Conservation (phyloP, 2,888 invertebrate species). For the Oxytorus armatus region DNA sequence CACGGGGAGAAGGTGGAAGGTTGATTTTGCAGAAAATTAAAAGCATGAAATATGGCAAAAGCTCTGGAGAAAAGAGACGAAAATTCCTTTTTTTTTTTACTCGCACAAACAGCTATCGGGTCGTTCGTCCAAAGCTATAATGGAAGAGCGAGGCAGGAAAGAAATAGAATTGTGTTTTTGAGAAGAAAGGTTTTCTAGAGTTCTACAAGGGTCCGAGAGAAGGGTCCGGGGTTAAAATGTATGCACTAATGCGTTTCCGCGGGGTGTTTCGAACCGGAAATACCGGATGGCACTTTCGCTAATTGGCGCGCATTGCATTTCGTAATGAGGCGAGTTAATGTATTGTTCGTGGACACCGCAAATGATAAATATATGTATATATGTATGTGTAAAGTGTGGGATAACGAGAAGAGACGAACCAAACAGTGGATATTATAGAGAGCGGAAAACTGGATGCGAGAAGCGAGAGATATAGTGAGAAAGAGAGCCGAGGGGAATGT, state of each 20-base stretch:
- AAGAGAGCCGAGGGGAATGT: slow-evolving; percentile 55
- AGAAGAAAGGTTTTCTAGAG: slow-evolving; percentile 27
- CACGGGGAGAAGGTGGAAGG: too few species aligned
- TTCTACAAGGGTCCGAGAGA: background rate
- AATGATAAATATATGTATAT: too few species aligned
- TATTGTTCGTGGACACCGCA: slow-evolving; percentile 67
- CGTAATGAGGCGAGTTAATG: slow-evolving; percentile 76
- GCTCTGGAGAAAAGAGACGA: background rate
- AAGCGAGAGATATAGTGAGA: slow-evolving; percentile 7
- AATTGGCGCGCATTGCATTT: slow-evolving; percentile 74
- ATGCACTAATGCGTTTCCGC: slow-evolving; percentile 2
- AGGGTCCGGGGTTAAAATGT: background rate
- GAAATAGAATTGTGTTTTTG: background rate
- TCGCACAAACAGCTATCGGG: slow-evolving; percentile 53
- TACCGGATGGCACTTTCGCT: slow-evolving; percentile 65
- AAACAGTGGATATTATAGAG: slow-evolving; percentile 17
- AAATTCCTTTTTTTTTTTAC: slow-evolving; percentile 49
- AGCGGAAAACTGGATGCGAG: slow-evolving; percentile 18
- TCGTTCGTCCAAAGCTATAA: too few species aligned
- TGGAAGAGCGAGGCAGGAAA: background rate
- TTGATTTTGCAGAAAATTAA: too few species aligned
- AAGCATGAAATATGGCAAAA: too few species aligned
- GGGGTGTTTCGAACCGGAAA: slow-evolving; percentile 28
- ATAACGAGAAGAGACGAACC: too few species aligned
- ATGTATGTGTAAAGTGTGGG: too few species aligned